Conservation (phyloP, 2,797 vertebrate species). For the Euthynnus affinis region DNA sequence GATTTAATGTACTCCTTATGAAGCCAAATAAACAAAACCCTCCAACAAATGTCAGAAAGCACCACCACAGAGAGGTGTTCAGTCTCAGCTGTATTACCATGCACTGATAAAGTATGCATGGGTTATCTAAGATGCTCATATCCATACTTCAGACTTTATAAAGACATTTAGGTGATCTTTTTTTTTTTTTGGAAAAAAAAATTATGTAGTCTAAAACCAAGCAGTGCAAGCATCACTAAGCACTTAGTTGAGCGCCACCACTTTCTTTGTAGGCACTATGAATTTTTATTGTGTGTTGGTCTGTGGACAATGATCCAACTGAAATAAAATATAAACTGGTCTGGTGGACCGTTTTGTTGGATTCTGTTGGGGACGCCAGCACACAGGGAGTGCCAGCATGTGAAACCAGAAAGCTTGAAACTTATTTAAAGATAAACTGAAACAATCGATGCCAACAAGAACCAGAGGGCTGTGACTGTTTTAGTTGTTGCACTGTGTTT, state of each 20-base stretch:
- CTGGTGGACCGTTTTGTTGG: constrained; percentile 14
- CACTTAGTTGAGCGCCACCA: constrained; percentile 13
- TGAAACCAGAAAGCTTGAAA: constrained; percentile 29
- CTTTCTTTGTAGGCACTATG: constrained; percentile 25
- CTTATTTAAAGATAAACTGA: constrained; percentile 33
- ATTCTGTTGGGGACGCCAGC: constrained; percentile 25
- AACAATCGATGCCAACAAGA: constrained; percentile 6
- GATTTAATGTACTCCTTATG: not conserved
- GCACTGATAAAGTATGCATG: not conserved
- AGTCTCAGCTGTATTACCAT: not conserved
- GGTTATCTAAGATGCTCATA: not conserved
- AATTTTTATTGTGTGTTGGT: constrained; percentile 49
- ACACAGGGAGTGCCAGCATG: not conserved
- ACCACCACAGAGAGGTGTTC: not conserved
- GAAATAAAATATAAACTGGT: constrained; percentile 21
- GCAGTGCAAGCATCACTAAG: constrained; percentile 13
- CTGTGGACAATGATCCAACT: constrained; percentile 42
- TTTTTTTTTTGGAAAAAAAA: constrained; percentile 7
- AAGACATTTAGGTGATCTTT: not conserved
- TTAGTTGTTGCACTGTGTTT: not conserved
- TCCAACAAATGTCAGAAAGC: not conserved
- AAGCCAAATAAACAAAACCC: not conserved
- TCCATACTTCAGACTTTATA: not conserved
- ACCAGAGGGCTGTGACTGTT: constrained; percentile 2
- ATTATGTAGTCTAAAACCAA: constrained; percentile 19